Conservation (phyloP, 2,888 invertebrate species). For the Apomyelois bistriatella region DNA sequence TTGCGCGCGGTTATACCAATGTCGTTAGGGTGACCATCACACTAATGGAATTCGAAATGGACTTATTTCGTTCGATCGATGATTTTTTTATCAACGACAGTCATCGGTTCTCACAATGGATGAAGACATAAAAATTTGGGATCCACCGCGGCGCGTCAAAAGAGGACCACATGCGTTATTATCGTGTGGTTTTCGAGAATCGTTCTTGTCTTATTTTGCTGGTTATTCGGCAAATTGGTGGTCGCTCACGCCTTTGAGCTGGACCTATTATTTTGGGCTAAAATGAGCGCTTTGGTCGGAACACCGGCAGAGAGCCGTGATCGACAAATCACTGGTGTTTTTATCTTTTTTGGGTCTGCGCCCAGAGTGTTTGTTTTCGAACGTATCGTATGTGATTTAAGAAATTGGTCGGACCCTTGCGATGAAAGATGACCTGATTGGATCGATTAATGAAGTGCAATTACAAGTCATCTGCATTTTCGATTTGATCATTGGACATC, state of each 20-base stretch:
- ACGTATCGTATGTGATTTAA: conserved; percentile 66
- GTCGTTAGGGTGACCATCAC: conserved; percentile 67
- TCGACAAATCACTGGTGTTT: conserved; percentile 65
- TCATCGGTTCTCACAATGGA: conserved; percentile 60
- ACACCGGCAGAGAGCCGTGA: conserved; percentile 57
- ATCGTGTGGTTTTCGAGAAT: conserved; percentile 53
- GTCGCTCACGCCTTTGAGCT: conserved; percentile 70
- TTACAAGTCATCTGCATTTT: conserved; percentile 1
- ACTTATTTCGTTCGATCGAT: conserved; percentile 52
- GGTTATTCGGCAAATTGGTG: conserved; percentile 70
- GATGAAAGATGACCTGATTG: conserved; percentile 49
- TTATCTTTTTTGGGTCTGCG: conserved; percentile 40
- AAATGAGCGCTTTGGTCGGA: conserved; percentile 51
- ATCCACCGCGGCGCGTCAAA: conserved; percentile 67
- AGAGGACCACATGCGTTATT: conserved; percentile 71
- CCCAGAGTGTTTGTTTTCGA: conserved; percentile 74
- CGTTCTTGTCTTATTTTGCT: conserved; percentile 48
- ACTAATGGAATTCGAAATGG: conserved; percentile 61
- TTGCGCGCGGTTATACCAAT: conserved; percentile 64
- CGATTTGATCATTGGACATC: background rate
- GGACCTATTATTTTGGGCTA: conserved; percentile 68
- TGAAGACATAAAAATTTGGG: conserved; percentile 78
- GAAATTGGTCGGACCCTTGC: conserved; percentile 52
- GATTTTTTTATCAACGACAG: conserved; percentile 43
- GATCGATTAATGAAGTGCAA: conserved; percentile 36